Evolutionary conservation across 2,888 invertebrate genomes (phyloP).

Genomic region (Chironomus riparius): DNA sequence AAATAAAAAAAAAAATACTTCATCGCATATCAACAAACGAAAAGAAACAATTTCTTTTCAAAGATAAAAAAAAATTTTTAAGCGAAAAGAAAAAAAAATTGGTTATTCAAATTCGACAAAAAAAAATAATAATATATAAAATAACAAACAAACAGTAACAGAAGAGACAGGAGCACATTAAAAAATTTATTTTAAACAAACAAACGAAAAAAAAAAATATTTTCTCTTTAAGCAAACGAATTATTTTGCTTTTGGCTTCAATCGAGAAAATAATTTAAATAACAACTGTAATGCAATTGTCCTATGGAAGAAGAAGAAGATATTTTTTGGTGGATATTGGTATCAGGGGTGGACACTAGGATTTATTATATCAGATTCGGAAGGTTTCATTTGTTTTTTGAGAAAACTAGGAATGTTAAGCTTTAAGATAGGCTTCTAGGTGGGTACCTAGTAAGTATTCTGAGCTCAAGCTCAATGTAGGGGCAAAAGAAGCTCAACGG

Average conservation of each 20-base stretch:
- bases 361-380: background rate
- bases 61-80: background rate
- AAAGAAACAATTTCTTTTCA: background rate
- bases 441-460: too few relatives aligned
- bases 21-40: slow-evolving; percentile 19
- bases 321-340: too few relatives aligned
- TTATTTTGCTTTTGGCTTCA: background rate
- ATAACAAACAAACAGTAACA: too few relatives aligned
- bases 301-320: background rate
- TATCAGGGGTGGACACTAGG: background rate
- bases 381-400: background rate
- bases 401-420: too few relatives aligned
- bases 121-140: too few relatives aligned
- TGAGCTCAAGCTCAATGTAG: too few relatives aligned
- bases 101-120: background rate
- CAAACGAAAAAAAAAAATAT: background rate
- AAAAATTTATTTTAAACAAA: background rate
- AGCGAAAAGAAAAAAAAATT: slow-evolving; percentile 5
- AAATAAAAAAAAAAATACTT: slow-evolving; percentile 19
- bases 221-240: background rate
- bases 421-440: too few relatives aligned
- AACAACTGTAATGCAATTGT: background rate
- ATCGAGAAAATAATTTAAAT: background rate
- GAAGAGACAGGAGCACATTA: too few relatives aligned
- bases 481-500: too few relatives aligned